A percentile compares a stretch with the other conserved stretches of the same genome.
Conservation (phyloP, 2,797 vertebrate genomes). For the Hafferia zeledoni region DNA sequence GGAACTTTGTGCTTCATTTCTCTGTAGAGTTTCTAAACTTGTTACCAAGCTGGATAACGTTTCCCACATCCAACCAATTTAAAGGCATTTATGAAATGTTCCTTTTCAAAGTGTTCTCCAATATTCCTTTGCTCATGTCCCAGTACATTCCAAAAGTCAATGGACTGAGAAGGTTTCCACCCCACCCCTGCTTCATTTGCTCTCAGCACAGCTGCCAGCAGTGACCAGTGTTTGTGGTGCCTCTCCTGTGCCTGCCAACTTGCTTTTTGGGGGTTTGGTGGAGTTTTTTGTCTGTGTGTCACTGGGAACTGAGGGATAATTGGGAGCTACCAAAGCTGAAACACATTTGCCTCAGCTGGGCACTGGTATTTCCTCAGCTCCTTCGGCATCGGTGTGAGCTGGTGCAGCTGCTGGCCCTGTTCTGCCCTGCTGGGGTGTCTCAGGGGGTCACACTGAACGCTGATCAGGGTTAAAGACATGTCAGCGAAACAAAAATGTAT, state of each 20-base stretch:
- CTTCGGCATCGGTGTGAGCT: too few relatives aligned
- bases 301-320: too few relatives aligned
- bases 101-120: neutral
- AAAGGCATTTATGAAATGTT: neutral
- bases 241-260: neutral
- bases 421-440: too few relatives aligned
- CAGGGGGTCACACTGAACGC: too few relatives aligned
- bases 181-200: neutral
- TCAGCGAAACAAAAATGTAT: too few relatives aligned
- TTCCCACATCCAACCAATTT: neutral
- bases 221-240: neutral
- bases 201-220: neutral
- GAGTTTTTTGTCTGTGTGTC: neutral
- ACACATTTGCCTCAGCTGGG: too few relatives aligned
- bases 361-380: too few relatives aligned
- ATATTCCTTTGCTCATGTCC: neutral
- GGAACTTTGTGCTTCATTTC: neutral
- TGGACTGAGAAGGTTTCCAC: neutral
- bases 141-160: neutral
- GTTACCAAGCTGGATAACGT: neutral
- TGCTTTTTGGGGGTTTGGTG: neutral
- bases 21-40: neutral
- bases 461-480: too few relatives aligned
- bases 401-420: too few relatives aligned
- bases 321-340: too few relatives aligned